Conservation (phyloP, 2,888 invertebrate genomes). For the Margaritifera margaritifera region DNA sequence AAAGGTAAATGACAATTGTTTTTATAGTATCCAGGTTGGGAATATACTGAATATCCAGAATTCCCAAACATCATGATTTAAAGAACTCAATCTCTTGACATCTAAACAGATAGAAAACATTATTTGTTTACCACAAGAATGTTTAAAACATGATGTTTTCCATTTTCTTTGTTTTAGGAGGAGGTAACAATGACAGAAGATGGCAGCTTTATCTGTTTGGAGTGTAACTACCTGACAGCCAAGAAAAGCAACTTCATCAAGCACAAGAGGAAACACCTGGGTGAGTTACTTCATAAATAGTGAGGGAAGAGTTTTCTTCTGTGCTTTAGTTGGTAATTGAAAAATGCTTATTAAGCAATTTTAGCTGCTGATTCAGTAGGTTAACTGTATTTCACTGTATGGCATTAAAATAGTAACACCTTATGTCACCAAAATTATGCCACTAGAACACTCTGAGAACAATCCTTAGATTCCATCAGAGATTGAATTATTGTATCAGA, state of each 20-base stretch:
- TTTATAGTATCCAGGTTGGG: too few species aligned
- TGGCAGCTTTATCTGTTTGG: conserved; percentile 55
- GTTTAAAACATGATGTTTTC: conserved; percentile 2
- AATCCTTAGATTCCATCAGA: too few species aligned
- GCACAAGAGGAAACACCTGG: conserved; percentile 64
- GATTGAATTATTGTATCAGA: too few species aligned
- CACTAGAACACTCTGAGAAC: too few species aligned
- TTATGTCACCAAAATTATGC: too few species aligned
- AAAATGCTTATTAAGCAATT: background rate
- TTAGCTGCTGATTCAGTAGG: background rate
- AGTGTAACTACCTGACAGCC: conserved; percentile 62
- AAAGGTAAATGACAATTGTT: too few species aligned
- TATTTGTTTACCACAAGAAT: too few species aligned
- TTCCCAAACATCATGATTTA: too few species aligned
- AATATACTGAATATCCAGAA: too few species aligned
- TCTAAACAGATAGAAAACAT: too few species aligned
- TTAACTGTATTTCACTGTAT: background rate
- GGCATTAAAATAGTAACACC: too few species aligned
- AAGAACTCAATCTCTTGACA: too few species aligned
- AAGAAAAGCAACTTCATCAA: conserved; percentile 67
- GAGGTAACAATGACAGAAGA: conserved; percentile 37
- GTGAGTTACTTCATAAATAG: conserved; percentile 29
- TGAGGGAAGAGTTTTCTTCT: background rate
- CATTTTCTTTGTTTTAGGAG: conserved; percentile 31
- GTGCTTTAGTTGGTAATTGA: background rate